Conservation (phyloP, 2,797 vertebrate genomes). For the Spinibarbus caldwelli region DNA sequence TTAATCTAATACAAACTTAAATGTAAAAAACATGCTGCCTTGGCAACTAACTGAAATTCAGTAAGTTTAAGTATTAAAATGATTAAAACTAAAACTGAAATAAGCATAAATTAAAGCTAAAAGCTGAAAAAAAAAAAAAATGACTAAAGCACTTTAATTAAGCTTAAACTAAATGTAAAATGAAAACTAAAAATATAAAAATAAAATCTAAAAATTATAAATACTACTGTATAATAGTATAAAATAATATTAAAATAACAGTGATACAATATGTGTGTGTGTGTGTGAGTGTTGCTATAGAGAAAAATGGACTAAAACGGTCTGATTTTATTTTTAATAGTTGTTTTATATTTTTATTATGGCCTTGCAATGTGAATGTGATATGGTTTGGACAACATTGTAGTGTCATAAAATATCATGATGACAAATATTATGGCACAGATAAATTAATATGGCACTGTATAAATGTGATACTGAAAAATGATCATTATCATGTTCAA, state of each 20-base stretch:
- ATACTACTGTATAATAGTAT: not conserved
- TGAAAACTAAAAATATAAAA: not conserved
- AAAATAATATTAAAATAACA: not conserved
- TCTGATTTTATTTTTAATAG: too few relatives aligned
- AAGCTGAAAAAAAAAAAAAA: not conserved
- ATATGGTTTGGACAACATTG: not conserved
- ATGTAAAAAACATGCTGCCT: not conserved
- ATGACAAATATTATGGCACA: not conserved
- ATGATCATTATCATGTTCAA: not conserved
- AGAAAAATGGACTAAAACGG: not conserved
- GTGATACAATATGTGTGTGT: not conserved
- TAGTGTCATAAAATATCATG: not conserved
- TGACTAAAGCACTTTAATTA: not conserved
- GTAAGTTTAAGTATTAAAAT: not conserved
- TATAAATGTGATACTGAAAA: not conserved
- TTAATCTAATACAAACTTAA: not conserved
- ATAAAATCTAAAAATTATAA: not conserved
- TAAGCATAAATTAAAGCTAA: not conserved
- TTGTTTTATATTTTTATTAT: not conserved
- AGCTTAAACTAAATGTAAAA: not conserved
- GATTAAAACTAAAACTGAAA: not conserved
- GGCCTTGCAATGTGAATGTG: not conserved
- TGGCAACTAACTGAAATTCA: not conserved
- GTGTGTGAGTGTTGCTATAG: too few relatives aligned
- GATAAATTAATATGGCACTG: not conserved